Evolutionary conservation across 1,140 invertebrate genomes (phyloP), one percentile per base, ranked within the genome.

Genomic region (Drosophila serrata): DNA sequence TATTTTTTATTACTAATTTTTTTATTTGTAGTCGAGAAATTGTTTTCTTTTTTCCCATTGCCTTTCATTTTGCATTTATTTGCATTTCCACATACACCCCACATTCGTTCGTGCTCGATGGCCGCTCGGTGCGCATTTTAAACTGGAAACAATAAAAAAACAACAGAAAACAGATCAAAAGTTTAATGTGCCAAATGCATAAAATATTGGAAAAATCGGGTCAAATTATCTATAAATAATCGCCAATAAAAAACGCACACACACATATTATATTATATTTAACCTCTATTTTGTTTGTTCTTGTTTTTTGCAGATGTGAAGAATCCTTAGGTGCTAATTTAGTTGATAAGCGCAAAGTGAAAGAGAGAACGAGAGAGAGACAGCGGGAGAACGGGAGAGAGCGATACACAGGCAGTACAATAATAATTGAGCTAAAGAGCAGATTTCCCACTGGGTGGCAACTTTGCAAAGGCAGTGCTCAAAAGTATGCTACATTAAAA

Each of bases 271-370:
- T 12, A 19, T 19, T 19, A 42, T 24, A 55, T 46, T 46, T 53
- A 72, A 67, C 17, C 53, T 67, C 61, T 61, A 29, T 74, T 58
- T 72, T 24, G 13, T 53, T 51, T 39, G 11, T 65, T 57, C 72
- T 37, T 35, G 4, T 35, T 53, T 55, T 60, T 92, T 92, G 55
- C 91, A 92, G 91, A 92, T 92, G 82, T 87, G 78, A 92, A 87
- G 78, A 92, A 92, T 92, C 91, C 85, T 69, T 92, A 91, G 91
- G 91, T 92, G 91, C 91, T 92, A 92, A 92, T 88, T 90, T 92
- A 92, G 91, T 87, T 77, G 81, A 87, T 92, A 91, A 92, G 91
- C 65, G 69, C 68, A 84, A 92, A 82, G 53, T 61, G 29, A 68
- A 11, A 12, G 22, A 48, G 27, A 39, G 31, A 22, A 22, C 8